Evolutionary conservation across 2,797 vertebrate species (phyloP).

Genomic region (Pachyuromys duprasi): DNA sequence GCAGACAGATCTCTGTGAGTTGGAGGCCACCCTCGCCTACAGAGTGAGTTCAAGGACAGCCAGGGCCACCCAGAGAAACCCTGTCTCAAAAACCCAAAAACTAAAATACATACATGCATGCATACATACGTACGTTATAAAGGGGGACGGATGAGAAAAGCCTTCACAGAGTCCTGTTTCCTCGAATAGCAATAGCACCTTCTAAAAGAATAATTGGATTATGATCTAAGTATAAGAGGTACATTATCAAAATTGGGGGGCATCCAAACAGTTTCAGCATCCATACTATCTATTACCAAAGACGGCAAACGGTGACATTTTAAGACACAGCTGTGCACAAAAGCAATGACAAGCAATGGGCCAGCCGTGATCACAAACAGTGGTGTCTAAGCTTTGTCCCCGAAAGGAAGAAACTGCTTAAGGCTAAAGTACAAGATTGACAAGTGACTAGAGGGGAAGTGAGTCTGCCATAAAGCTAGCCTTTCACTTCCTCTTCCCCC

Average conservation of each 20-base stretch:
- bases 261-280: conserved; percentile 54
- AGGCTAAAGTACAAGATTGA: conserved; percentile 35
- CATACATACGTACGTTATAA: too few species aligned
- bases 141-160: not conserved
- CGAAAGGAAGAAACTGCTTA: conserved; percentile 53
- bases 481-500: too few species aligned
- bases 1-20: too few species aligned
- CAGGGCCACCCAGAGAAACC: too few species aligned
- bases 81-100: too few species aligned
- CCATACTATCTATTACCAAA: conserved; percentile 44
- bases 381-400: conserved; percentile 34
- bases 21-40: too few species aligned
- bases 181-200: conserved; percentile 42
- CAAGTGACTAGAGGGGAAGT: conserved; percentile 13
- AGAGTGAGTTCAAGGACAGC: too few species aligned
- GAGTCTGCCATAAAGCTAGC: too few species aligned
- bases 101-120: too few species aligned
- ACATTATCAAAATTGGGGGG: conserved; percentile 48
- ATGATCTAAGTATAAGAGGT: not conserved
- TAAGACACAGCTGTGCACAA: conserved; percentile 40
- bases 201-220: conserved; percentile 26
- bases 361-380: conserved; percentile 47
- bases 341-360: not conserved
- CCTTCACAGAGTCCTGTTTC: conserved; percentile 46
- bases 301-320: conserved; percentile 26